Base-by-base conservation (phyloP, 1,140 invertebrate genomes). In the Micrasema minimum region DNA sequence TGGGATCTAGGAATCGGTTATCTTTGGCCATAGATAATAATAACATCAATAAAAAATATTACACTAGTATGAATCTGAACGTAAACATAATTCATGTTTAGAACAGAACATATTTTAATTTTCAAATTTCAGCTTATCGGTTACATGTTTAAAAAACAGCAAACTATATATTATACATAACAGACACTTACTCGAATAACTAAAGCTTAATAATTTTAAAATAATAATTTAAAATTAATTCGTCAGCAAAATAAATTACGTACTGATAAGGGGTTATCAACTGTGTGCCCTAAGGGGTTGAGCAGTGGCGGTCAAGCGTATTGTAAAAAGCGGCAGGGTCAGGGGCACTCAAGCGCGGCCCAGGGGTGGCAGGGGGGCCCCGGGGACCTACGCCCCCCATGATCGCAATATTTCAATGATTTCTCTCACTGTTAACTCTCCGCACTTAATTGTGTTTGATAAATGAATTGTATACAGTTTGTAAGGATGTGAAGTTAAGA, bases 361-460 rank as follows among this genome's bases (percentile, higher is more conserved):
- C 22, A 46, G 41, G 9, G 26, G 35, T 41, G 46, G 64, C 62
- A 37, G 37, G 26, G 45, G 10, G 7, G 11, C 62, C 46, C 31
- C 10, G 46, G 57, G 59, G 18, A 23, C 37, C 20, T 16, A 31
- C 37, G 11, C 20, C 9, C 38, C 38, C 59, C 20, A 16, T 38
- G 43, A 26, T n/a, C n/a, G 20, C n/a, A 45, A 64, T 65, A 69
- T 62, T 67, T 73, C 57, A 53, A 69, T 66, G 66, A 73, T 64
- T 69, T 69, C 66, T 55, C 57, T 38, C 57, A 72, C 66, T 55
- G 66, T 38, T 65, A 72, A 72, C 71, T 69, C 66, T 69, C 71
- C 18, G 23, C 66, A 72, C 57, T 67, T 62, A 61, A 69, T 69
- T 62, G 41, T 69, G 6, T 53, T 69, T 69, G 67, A 69, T 69